Evolutionary conservation across 2,113 vertebrate genomes (phyloP), one percentile per base, ranked within the genome.

Genomic region (Opisthocomus hoazin): DNA sequence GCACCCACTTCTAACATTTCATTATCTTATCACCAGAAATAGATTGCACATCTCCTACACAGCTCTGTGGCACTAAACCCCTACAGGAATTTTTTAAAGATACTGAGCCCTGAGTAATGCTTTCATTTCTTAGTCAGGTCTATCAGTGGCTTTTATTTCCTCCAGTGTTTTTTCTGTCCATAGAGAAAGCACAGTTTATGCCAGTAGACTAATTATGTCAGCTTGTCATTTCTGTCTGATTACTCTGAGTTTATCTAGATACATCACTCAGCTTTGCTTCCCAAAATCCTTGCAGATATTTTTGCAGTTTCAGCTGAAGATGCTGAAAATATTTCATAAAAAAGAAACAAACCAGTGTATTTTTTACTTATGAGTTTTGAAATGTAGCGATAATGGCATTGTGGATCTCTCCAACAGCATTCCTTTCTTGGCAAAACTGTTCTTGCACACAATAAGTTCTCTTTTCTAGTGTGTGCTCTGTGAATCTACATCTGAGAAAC

Each of bases 21-120:
- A 90, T 95, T 96, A 91, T 96, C 83, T 94, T 92, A 57, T 68
- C 68, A 88, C 83, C 83, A 94, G 58, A 86, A 95, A 94, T 95
- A 91, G 85, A 84, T 93, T 1, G 21, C 86, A 80, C 32, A 84
- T 95, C 93, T 97, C 96, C 96, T 90, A 94, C 94, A 93, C 86
- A 88, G 91, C 80, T 81, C 94, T 70, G 54, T 81, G 41, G 83
- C 91, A 81, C 32, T 94, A 93, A 71, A 80, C 71, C 83, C 93
- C 63, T 94, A 93, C 86, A 70, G 60, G 60, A 93, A 29, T 90
- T 86, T 94, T 93, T 94, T 63, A 1, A 93, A 96, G 58, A 87
- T 54, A 90, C 80, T 70, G 64, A 95, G 75, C 46, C 58, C 80
- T 86, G 56, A 93, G 54, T 94, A 95, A 97, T 74, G 54, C 79